A percentile compares a stretch with the other conserved stretches of the same genome.
Evolutionary conservation across 2,113 vertebrate genomes (phyloP).

Genomic region (Danionella cerebrum): DNA sequence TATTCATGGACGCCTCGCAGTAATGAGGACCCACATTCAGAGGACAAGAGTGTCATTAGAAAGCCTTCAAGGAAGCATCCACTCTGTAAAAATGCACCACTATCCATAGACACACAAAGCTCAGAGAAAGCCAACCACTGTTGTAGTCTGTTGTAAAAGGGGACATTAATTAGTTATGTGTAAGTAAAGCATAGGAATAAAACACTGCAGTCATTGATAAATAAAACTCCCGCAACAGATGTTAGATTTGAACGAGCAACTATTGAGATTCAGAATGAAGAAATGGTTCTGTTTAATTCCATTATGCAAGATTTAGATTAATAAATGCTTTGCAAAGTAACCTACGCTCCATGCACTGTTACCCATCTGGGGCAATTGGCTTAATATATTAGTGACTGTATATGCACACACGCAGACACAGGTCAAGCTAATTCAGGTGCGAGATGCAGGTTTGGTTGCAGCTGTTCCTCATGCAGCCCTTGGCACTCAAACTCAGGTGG

Average conservation of each 20-base stretch:
- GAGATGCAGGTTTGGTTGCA: constrained; percentile 24
- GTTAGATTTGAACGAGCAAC: no score
- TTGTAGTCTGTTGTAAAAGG: no score
- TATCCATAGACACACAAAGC: neutral
- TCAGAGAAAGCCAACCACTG: no score
- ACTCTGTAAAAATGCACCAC: neutral
- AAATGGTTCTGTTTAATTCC: no score
- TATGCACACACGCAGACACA: neutral
- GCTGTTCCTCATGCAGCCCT: constrained; percentile 33
- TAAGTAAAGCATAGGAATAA: no score
- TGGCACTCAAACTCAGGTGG: constrained; percentile 36
- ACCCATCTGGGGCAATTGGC: neutral
- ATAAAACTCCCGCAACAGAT: no score
- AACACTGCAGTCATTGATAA: no score
- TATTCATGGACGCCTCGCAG: neutral
- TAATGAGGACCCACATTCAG: constrained; percentile 32
- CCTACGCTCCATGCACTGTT: neutral
- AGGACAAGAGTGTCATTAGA: constrained; percentile 34
- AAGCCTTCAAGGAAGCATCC: constrained; percentile 9
- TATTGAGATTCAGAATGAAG: no score
- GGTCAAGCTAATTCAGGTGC: constrained; percentile 20
- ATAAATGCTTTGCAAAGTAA: no score
- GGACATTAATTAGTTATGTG: no score
- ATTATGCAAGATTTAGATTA: no score
- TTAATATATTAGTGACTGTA: neutral